Conservation (phyloP, 2,113 vertebrate genomes). For the Sylvicapra grimmia region DNA sequence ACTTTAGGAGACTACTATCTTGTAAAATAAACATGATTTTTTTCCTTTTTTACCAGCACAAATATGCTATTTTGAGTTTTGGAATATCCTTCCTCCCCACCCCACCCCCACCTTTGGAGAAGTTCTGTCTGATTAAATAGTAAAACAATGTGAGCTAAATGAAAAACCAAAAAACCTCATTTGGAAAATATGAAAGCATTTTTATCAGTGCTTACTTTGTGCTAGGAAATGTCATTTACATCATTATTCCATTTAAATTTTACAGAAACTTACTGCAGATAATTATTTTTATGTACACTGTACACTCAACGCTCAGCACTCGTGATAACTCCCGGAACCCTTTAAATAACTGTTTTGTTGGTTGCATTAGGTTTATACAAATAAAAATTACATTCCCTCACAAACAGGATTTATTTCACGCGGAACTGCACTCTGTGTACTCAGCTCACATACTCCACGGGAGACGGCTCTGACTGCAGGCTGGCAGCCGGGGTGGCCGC, state of each 20-base stretch:
- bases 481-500: neutral
- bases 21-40: constrained; percentile 56
- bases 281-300: accelerated
- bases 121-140: neutral
- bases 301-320: accelerated
- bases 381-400: neutral
- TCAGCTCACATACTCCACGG: accelerated
- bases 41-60: constrained; percentile 75
- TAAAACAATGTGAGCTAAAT: neutral
- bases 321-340: neutral
- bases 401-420: neutral
- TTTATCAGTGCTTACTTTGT: neutral
- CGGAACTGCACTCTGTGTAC: too few species aligned
- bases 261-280: neutral
- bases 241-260: neutral
- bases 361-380: neutral
- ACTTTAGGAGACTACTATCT: constrained; percentile 45
- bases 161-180: neutral
- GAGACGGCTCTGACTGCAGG: neutral
- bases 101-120: neutral
- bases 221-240: neutral
- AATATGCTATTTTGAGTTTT: neutral
- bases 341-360: neutral
- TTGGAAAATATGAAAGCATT: neutral
- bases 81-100: neutral